These are phyloP conservation scores for Euwallacea fornicatus DNA, from an alignment of 1,140 invertebrate species.

Conservation along the genomic window DNA sequence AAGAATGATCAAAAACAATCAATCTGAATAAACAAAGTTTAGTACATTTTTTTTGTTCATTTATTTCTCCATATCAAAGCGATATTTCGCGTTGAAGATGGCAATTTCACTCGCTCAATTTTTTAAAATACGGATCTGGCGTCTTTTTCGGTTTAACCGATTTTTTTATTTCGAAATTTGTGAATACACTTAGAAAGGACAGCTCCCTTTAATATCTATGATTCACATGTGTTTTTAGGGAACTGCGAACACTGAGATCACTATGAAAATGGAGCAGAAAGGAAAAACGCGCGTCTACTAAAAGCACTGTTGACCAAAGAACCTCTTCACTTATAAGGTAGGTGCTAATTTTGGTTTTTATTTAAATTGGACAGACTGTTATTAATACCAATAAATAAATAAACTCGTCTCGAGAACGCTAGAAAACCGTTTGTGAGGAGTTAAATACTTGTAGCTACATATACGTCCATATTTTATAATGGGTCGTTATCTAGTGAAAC, in stretches of 20 bases:
- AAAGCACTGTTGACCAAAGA: conserved; percentile 9
- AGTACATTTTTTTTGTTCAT: not conserved
- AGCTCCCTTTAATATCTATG: no score
- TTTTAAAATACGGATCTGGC: no score
- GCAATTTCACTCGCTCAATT: no score
- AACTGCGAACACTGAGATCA: no score
- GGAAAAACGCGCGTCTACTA: not conserved
- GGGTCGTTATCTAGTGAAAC: conserved; percentile 10
- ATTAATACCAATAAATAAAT: conserved; percentile 16
- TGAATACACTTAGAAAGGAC: no score
- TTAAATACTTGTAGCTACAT: conserved; percentile 9
- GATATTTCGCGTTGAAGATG: no score
- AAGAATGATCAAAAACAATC: not conserved
- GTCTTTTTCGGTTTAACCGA: no score
- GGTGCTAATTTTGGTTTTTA: conserved; percentile 30
- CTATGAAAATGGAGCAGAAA: no score
- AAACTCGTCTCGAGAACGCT: conserved; percentile 11
- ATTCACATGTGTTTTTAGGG: no score
- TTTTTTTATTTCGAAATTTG: no score
- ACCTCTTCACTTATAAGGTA: conserved; percentile 26
- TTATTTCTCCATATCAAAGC: not conserved
- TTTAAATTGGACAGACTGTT: conserved; percentile 21
- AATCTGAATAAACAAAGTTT: not conserved
- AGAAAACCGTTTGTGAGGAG: conserved; percentile 14
- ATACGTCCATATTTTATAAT: conserved; percentile 13